Evolutionary conservation across 37 sponge, comb jelly and placozoan genomes (phyloP), one percentile per base, ranked within the genome.

Genomic region (Amphimedon queenslandica): DNA sequence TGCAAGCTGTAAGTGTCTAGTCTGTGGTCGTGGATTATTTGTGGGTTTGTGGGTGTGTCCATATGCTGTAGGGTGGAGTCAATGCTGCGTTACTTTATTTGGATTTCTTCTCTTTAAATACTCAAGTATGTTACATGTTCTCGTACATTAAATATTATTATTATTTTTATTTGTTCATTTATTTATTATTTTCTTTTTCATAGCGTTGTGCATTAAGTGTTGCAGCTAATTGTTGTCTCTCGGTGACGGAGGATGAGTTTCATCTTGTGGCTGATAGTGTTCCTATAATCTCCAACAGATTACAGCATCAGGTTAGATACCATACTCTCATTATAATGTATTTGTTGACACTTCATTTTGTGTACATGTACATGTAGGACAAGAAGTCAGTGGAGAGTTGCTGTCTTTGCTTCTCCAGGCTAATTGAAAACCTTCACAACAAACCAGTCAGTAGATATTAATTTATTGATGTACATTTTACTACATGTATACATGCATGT

Each of bases 51-150:
- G 67, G 23, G 67, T 36, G 34, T 66, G 5, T 76, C 37, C 39
- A 31, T 76, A 36, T 37, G 30, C 28, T 55, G 73, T 75, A 96
- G 92, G 99, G 93, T 51, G 99, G 99, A 20, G 72, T 98, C 36
- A 77, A 70, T 47, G 85, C 93, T 55, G 85, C 87, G 61, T 71
- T 98, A 38, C 69, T 84, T 56, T 98, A 89, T 64, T 75, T 95
- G 71, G 99, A 98, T 65, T 98, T 98, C 87, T 95, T 98, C 80
- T 87, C 96, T 28, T 77, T 95, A 20, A 76, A 66, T 40, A 75
- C 99, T 38, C 96, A 98, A 73, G 94, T 93, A 70, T 13, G 67
- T 0, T 25, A 34, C 33, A 39, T 35, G 36, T 55, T 37, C 27
- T 4, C 25, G 47, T 72, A 2, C 28, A 55, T 53, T 21, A 6